phyloP scores from a whole-genome alignment of 2,888 invertebrate genomes.

The Platerodrilus igneus region DNA sequence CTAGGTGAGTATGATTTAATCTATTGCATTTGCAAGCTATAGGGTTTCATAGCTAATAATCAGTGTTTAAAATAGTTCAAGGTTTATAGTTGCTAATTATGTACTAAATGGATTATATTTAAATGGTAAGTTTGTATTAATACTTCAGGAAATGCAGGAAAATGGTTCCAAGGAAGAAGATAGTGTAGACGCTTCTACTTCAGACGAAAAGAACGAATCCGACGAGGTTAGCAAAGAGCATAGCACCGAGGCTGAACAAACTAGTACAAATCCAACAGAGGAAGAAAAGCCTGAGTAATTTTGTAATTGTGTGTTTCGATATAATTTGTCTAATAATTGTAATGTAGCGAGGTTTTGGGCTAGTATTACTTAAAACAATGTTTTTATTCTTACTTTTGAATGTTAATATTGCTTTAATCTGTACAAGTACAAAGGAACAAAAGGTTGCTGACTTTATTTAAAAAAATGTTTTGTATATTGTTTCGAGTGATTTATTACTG shows the following conservation, averaged over 20 bases:
- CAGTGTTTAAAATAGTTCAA: background rate
- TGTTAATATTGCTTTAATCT: slow-evolving; percentile 31
- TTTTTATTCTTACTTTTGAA: slow-evolving; percentile 17
- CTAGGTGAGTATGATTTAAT: too few relatives aligned
- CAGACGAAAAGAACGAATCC: slow-evolving; percentile 37
- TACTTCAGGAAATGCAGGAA: slow-evolving; percentile 38
- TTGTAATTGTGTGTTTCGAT: slow-evolving; percentile 27
- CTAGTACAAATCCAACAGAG: slow-evolving; percentile 36
- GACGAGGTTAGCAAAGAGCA: slow-evolving; percentile 37
- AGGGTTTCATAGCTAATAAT: too few relatives aligned
- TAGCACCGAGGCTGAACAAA: slow-evolving; percentile 33
- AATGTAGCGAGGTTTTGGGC: slow-evolving; percentile 31
- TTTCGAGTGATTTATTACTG: slow-evolving; percentile 37
- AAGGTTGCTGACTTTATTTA: slow-evolving; percentile 28
- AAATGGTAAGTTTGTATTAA: background rate
- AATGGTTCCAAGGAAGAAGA: slow-evolving; percentile 46
- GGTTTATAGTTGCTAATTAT: background rate
- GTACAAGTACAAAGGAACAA: slow-evolving; percentile 20
- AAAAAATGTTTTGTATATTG: slow-evolving; percentile 27
- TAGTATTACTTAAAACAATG: slow-evolving; percentile 30
- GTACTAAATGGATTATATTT: background rate
- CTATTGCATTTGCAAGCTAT: too few relatives aligned
- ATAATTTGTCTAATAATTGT: slow-evolving; percentile 28
- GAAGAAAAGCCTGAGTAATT: too few relatives aligned
- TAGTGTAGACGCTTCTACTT: slow-evolving; percentile 34